Conservation (phyloP, 2,113 vertebrate species). For the Sphyrna mokarran region DNA sequence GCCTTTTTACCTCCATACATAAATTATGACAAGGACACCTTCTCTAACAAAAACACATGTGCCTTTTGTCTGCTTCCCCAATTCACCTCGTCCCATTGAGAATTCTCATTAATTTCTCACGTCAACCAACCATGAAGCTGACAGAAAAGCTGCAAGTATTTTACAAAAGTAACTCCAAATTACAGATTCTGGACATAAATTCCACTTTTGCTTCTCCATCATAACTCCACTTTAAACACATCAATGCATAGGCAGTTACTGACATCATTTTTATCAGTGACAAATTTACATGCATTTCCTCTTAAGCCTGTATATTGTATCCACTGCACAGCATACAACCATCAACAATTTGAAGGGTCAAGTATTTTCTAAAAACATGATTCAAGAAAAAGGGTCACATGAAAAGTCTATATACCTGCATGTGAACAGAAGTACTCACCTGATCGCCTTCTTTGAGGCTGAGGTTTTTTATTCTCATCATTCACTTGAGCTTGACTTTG, state of each 20-base stretch:
- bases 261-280: neutral
- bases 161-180: neutral
- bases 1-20: neutral
- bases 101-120: neutral
- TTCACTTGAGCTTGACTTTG: constrained; percentile 64
- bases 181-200: neutral
- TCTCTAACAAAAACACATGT: neutral
- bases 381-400: neutral
- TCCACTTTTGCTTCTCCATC: neutral
- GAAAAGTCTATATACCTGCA: neutral
- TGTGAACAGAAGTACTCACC: constrained; percentile 54
- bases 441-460: constrained; percentile 70
- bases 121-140: neutral
- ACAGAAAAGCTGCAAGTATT: neutral
- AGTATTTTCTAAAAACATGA: neutral
- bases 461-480: constrained; percentile 73
- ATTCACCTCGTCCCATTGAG: neutral
- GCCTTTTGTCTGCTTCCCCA: neutral
- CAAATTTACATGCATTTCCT: neutral
- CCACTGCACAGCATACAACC: neutral
- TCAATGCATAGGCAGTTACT: neutral
- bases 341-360: neutral
- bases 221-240: neutral
- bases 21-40: neutral
- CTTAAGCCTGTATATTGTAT: neutral